A percentile compares a stretch with the other conserved stretches of the same genome.
Evolutionary conservation across 2,113 vertebrate species (phyloP).

Genomic region (Ellobius talpinus): DNA sequence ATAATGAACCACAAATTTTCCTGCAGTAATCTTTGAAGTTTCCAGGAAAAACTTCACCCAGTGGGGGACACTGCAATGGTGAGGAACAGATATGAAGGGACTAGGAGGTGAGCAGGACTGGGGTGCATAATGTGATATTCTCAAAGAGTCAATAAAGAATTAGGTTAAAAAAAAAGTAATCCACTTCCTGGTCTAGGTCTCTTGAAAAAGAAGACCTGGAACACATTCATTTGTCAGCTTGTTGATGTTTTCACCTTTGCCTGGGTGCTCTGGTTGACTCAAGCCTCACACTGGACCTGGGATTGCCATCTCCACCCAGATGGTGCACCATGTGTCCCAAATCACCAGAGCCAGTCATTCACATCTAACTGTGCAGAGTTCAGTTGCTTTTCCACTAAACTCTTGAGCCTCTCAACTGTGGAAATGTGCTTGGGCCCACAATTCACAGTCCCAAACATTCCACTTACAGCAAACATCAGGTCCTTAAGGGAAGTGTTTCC

Average conservation of each 20-base stretch:
- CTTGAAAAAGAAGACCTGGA: neutral
- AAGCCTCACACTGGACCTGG: neutral
- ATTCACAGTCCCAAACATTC: constrained; percentile 2
- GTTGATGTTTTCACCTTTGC: neutral
- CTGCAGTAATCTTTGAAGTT: too few species aligned
- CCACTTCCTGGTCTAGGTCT: neutral
- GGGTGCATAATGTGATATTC: neutral
- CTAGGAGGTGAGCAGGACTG: neutral
- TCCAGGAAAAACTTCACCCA: too few species aligned
- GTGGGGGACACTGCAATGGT: neutral
- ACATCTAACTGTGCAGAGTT: neutral
- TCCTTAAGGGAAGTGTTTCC: constrained; percentile 5
- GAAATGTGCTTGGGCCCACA: neutral
- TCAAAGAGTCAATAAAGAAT: neutral
- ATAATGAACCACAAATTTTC: too few species aligned
- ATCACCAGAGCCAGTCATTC: neutral
- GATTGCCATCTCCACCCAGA: neutral
- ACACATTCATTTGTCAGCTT: neutral
- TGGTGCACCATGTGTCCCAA: neutral
- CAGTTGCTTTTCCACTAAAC: neutral
- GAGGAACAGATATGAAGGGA: neutral
- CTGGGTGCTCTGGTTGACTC: neutral
- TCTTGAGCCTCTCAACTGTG: neutral
- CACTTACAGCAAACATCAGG: constrained; percentile 42
- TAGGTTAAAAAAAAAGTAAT: too few species aligned